Base-by-base conservation (phyloP, 2,797 vertebrate genomes). In the Takifugu ocellatus region DNA sequence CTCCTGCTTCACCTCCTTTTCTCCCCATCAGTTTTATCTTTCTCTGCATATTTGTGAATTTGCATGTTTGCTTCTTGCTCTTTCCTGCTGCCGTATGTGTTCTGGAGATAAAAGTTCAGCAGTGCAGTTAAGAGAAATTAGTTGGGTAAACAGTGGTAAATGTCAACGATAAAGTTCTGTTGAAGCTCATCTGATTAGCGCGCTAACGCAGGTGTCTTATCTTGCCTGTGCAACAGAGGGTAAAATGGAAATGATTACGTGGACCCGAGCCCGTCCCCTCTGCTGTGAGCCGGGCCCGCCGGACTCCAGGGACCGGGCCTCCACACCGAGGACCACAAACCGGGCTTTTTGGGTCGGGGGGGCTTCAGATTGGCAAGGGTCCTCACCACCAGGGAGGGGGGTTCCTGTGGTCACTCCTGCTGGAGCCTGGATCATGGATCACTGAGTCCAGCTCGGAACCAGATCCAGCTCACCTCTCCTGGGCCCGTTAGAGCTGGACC, bases 131-230 rank as follows among this genome's bases (percentile, higher is more conserved):
- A 91, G 90, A 92, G 89, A 90, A 91, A 89, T 90, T 89, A 90
- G 90, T 90, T 90, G 85, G 87, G 90, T 90, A 91, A 92, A 91
- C 90, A 89, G 84, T 87, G 88, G 87, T 90, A 92, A 92, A 92
- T 92, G 90, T 92, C 90, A 92, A 83, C 87, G 88, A 91, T 92
- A 91, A 92, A 91, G 85, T 92, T 92, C 89, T 89, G 88, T 90
- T 83, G 88, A 83, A 88, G 90, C 89, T 88, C 89, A 91, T 91
- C 91, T 91, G 89, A 89, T 90, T 89, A 88, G 83, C 78, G 27
- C 52, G 69, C 77, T 83, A 68, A 83, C 72, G 72, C 89, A 91
- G 88, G 88, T 88, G 88, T 88, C 88, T 91, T 92, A 92, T 92
- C 90, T 91, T 17, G 68, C 69, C 73, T 79, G 80, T 82, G 88